phyloP scores from a whole-genome alignment of 2,888 invertebrate species.

The Ecliptopera silaceata region DNA sequence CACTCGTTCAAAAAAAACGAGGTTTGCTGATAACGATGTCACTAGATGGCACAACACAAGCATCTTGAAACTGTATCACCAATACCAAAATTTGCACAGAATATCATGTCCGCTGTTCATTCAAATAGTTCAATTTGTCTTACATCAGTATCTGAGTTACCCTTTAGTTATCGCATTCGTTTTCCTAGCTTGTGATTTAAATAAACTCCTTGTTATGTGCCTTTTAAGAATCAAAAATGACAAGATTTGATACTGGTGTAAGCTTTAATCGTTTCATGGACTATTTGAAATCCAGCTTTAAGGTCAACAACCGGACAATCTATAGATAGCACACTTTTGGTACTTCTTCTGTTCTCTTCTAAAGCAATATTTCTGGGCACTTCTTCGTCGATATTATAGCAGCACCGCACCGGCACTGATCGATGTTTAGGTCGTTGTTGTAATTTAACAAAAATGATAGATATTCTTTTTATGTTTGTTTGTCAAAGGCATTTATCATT shows the following conservation, averaged over 20 bases:
- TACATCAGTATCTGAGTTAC: constrained; percentile 6
- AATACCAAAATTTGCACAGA: constrained; percentile 59
- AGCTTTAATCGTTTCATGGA: constrained; percentile 40
- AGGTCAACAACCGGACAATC: constrained; percentile 56
- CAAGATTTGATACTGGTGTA: constrained; percentile 30
- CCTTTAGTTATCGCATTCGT: not conserved
- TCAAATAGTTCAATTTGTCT: constrained; percentile 50
- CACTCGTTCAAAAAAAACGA: constrained; percentile 92
- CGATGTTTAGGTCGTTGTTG: constrained; percentile 54
- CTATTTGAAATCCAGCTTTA: constrained; percentile 48
- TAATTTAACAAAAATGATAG: constrained; percentile 58
- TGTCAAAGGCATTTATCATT: constrained; percentile 50
- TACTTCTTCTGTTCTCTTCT: constrained; percentile 50
- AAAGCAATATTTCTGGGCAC: constrained; percentile 65
- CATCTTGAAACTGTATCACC: constrained; percentile 73
- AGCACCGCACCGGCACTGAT: constrained; percentile 68
- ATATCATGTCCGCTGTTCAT: constrained; percentile 47
- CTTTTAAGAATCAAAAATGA: not conserved
- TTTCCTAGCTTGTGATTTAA: not conserved
- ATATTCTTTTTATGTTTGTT: constrained; percentile 17
- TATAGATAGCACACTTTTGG: constrained; percentile 64
- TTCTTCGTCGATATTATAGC: constrained; percentile 55
- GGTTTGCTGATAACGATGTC: constrained; percentile 86
- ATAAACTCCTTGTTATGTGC: not conserved
- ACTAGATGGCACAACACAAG: constrained; percentile 66